phyloP scores from a whole-genome alignment of 2,797 vertebrate species.

The Hydrolagus colliei region DNA sequence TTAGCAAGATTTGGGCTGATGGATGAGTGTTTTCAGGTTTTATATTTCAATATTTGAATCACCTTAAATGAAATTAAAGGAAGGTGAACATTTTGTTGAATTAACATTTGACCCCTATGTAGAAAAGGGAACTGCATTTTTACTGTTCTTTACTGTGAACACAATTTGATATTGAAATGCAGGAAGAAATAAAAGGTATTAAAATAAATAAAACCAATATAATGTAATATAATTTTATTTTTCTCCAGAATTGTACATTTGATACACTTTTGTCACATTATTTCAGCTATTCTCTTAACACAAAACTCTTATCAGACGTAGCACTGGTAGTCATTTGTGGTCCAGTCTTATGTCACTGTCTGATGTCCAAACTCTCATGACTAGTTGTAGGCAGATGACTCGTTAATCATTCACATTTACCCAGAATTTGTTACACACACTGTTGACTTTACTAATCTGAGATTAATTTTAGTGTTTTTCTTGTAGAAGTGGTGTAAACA shows the following conservation, averaged over 20 bases:
- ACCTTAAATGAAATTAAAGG: not conserved
- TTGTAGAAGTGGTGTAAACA: not conserved
- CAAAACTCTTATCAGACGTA: not conserved
- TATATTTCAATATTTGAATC: not conserved
- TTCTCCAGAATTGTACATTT: slow-evolving; percentile 25
- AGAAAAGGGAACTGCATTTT: not conserved
- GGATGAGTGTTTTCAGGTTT: no score
- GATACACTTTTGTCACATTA: slow-evolving; percentile 26
- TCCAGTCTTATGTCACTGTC: not conserved
- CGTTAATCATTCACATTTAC: slow-evolving; percentile 26
- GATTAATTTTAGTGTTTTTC: not conserved
- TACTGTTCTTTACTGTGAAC: not conserved
- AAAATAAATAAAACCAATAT: slow-evolving; percentile 17
- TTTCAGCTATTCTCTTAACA: slow-evolving; percentile 19
- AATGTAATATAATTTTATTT: slow-evolving; percentile 27
- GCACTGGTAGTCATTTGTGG: slow-evolving; percentile 10
- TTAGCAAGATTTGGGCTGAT: no score
- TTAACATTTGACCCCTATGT: not conserved
- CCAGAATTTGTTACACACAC: slow-evolving; percentile 6
- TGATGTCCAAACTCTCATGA: not conserved
- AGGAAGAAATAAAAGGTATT: not conserved
- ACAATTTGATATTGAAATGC: not conserved
- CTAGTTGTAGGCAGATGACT: slow-evolving; percentile 15
- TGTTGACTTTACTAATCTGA: slow-evolving; percentile 1
- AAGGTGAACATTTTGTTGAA: not conserved